Percentiles rank a stretch among this genome's conserved stretches.
phyloP scores from a whole-genome alignment of 2,113 vertebrate genomes.

The Acinonyx jubatus region DNA sequence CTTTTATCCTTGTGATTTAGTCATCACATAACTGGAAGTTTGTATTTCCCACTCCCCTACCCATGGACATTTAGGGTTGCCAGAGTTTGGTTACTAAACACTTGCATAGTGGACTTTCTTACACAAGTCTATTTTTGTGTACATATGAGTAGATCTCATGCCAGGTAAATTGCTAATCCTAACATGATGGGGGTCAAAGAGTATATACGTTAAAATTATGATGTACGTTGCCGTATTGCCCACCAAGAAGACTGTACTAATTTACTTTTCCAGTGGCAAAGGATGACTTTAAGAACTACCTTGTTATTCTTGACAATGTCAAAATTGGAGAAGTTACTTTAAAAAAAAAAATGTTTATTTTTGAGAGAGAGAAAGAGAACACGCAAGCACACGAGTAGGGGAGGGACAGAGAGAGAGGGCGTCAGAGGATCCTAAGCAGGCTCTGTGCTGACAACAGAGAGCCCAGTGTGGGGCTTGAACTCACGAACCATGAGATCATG shows the following conservation, averaged over 20 bases:
- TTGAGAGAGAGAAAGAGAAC: no score
- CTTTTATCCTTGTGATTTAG: neutral
- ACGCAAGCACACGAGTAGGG: no score
- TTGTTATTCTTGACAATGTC: constrained; percentile 31
- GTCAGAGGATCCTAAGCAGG: no score
- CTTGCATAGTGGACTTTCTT: neutral
- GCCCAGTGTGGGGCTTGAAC: no score
- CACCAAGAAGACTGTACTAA: neutral
- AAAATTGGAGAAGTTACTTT: constrained; percentile 17
- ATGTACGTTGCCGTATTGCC: neutral
- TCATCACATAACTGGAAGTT: neutral
- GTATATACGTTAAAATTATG: neutral
- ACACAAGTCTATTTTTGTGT: neutral
- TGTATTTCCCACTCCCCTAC: neutral
- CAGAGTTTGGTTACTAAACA: constrained; percentile 19
- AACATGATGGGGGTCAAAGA: neutral
- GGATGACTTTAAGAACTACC: neutral
- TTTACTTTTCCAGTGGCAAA: neutral
- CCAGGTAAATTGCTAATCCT: neutral
- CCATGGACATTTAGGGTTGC: neutral
- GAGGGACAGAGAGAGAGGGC: no score
- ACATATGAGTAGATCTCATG: neutral
- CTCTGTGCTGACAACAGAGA: no score
- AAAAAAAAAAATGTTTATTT: no score
- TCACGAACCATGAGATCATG: no score